phyloP scores from a whole-genome alignment of 1,140 invertebrate genomes.

The Hycleus phaleratus region DNA sequence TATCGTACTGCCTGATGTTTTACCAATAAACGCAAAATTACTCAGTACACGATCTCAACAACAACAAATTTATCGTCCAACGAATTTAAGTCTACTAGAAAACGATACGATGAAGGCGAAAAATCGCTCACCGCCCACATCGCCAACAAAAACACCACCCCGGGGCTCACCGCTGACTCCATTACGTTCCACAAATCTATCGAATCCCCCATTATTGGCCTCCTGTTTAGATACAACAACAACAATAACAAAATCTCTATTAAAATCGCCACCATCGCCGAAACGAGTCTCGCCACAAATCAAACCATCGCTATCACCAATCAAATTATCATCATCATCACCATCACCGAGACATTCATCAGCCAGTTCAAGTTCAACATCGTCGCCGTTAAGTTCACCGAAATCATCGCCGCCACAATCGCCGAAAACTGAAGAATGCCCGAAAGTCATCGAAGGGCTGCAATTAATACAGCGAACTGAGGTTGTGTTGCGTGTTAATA shows the following conservation, averaged over 20 bases:
- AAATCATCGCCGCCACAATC: constrained; percentile 35
- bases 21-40: constrained; percentile 46
- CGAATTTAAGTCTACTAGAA: constrained; percentile 26
- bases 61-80: constrained; percentile 20
- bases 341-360: constrained; percentile 10
- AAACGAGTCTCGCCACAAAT: constrained; percentile 21
- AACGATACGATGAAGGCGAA: constrained; percentile 13
- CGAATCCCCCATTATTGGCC: constrained; percentile 17
- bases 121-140: constrained; percentile 24
- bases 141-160: constrained; percentile 31
- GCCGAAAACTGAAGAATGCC: constrained; percentile 32
- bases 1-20: constrained; percentile 43
- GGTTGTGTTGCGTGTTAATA: constrained; percentile 51
- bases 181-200: constrained; percentile 29
- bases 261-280: constrained; percentile 4
- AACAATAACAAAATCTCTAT: not conserved
- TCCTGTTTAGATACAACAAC: not conserved
- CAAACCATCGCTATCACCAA: constrained; percentile 20
- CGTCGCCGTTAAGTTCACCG: constrained; percentile 26
- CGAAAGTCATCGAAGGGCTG: constrained; percentile 45
- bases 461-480: constrained; percentile 55
- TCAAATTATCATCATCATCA: constrained; percentile 15
- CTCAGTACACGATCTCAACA: constrained; percentile 31
- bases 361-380: not conserved
- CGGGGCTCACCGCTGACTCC: constrained; percentile 31